Evolutionary conservation across 2,888 invertebrate species (phyloP).

Genomic region (Drosophila mettleri): DNA sequence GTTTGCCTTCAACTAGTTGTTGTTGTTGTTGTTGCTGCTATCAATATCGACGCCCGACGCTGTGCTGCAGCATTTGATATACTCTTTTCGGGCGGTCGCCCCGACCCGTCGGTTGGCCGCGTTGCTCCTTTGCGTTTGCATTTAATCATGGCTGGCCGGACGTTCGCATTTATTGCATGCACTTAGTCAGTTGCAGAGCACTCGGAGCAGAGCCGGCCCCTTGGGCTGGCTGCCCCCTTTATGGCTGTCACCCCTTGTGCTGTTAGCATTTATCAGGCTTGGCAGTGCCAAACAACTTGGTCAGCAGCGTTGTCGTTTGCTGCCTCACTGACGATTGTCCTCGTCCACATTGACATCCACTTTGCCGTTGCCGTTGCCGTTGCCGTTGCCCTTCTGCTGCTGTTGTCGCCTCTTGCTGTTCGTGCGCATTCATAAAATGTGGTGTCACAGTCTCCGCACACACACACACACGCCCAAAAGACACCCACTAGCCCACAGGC

Average conservation of each 20-base stretch:
- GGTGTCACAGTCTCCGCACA: slow-evolving; percentile 47
- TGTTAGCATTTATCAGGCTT: slow-evolving; percentile 56
- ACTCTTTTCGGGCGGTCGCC: no score
- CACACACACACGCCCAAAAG: slow-evolving; percentile 7
- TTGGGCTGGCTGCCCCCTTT: no score
- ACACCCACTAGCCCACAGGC: background rate
- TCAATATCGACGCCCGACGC: slow-evolving; percentile 2
- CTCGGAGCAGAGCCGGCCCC: slow-evolving; percentile 14
- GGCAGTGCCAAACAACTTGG: slow-evolving; percentile 61
- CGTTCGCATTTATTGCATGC: slow-evolving; percentile 44
- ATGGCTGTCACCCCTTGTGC: slow-evolving; percentile 1
- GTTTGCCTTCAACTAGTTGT: slow-evolving; percentile 13
- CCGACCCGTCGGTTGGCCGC: no score
- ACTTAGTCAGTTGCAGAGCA: slow-evolving; percentile 36
- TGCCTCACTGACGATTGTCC: slow-evolving; percentile 51
- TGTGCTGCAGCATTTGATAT: background rate
- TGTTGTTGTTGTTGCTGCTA: slow-evolving; percentile 19
- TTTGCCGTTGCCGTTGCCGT: slow-evolving; percentile 5
- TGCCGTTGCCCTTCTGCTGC: slow-evolving; percentile 6
- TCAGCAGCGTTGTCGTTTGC: slow-evolving; percentile 55
- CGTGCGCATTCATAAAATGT: slow-evolving; percentile 61
- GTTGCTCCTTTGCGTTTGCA: slow-evolving; percentile 25
- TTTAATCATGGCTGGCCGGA: slow-evolving; percentile 41
- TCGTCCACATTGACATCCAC: slow-evolving; percentile 17
- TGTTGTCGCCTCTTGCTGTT: slow-evolving; percentile 39